These are phyloP conservation scores for Cavia porcellus DNA, from an alignment of 2,113 vertebrate genomes.

Conservation along the genomic window DNA sequence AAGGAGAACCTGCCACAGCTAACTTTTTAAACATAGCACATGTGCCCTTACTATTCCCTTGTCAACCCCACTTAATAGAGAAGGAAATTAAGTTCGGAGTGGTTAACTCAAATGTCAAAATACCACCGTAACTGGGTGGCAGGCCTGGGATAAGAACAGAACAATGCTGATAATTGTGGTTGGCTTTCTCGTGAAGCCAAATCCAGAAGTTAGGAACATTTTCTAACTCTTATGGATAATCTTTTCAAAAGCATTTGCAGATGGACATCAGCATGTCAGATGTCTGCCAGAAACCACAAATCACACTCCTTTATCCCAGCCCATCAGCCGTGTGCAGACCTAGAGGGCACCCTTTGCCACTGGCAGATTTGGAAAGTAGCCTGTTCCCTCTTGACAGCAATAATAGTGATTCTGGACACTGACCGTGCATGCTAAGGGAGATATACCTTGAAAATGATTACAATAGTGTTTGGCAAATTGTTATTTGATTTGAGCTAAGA, in stretches of 20 bases:
- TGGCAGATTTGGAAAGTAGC: background rate
- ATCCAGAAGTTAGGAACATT: slow-evolving; percentile 33
- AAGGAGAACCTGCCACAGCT: background rate
- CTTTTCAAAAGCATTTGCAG: slow-evolving; percentile 54
- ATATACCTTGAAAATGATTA: slow-evolving; percentile 4
- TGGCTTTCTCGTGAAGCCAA: slow-evolving; percentile 40
- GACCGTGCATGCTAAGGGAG: background rate
- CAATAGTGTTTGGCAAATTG: background rate
- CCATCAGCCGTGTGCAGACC: background rate
- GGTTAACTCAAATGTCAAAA: slow-evolving; percentile 34
- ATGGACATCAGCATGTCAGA: background rate
- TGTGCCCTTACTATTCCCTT: slow-evolving; percentile 3
- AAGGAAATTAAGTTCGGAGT: slow-evolving; percentile 63
- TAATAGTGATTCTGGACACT: background rate
- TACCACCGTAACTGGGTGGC: background rate
- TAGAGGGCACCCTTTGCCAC: background rate
- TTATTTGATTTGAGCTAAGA: background rate
- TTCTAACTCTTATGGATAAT: background rate
- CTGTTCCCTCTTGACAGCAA: background rate
- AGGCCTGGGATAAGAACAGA: slow-evolving; percentile 26
- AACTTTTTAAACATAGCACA: background rate
- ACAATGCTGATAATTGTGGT: slow-evolving; percentile 11
- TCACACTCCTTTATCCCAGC: background rate
- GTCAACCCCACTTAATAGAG: slow-evolving; percentile 58
- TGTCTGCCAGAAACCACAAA: background rate